phyloP scores from a whole-genome alignment of 1,140 invertebrate genomes.

The Onthophagus taurus region DNA sequence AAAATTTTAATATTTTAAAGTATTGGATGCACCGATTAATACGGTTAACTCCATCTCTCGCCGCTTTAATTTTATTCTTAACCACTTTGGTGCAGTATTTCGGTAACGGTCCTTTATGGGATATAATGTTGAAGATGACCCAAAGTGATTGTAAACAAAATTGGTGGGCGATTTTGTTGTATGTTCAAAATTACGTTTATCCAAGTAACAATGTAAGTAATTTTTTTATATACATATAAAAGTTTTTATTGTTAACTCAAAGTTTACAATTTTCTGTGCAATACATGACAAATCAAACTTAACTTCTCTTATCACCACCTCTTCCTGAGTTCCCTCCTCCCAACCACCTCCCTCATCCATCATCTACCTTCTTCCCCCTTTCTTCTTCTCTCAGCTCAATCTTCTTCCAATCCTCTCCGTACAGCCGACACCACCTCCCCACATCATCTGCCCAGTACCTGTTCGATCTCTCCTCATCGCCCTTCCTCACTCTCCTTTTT shows the following conservation, averaged over 20 bases:
- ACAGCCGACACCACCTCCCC: no score
- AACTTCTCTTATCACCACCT: no score
- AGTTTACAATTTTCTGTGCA: background rate
- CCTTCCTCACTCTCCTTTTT: no score
- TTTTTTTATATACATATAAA: no score
- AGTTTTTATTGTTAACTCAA: background rate
- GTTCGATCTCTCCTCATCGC: no score
- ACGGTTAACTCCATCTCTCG: background rate
- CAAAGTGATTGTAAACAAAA: constrained; percentile 9
- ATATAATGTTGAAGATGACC: constrained; percentile 2
- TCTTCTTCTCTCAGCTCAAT: no score
- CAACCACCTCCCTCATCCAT: no score
- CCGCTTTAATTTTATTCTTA: background rate
- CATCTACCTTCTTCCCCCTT: no score
- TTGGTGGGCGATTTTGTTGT: constrained; percentile 8
- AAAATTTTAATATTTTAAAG: background rate
- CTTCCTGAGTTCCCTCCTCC: no score
- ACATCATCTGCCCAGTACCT: no score
- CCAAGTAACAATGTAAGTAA: constrained; percentile 5
- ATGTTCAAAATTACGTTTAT: constrained; percentile 5
- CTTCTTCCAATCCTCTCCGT: no score
- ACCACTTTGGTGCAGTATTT: constrained; percentile 1
- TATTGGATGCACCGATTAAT: constrained; percentile 2
- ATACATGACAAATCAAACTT: no score
- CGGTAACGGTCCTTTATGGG: constrained; percentile 8